Conservation (phyloP, 2,797 vertebrate species). For the Microctenopoma steveboyesi region DNA sequence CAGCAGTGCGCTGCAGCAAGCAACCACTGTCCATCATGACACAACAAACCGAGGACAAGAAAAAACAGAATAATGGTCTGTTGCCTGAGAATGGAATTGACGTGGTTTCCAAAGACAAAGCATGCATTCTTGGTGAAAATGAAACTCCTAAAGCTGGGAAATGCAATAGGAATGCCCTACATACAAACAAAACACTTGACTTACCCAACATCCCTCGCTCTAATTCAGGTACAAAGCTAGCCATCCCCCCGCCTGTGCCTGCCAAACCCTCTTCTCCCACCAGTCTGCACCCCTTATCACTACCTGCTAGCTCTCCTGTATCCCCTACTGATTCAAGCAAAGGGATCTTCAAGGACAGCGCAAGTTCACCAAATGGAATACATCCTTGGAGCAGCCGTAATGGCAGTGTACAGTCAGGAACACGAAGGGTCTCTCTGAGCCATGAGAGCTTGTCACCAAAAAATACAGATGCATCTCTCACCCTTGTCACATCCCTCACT, state of each 20-base stretch:
- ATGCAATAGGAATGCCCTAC: slow-evolving; percentile 39
- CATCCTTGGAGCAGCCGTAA: slow-evolving; percentile 82
- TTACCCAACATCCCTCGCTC: slow-evolving; percentile 56
- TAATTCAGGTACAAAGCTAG: slow-evolving; percentile 72
- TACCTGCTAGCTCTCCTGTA: slow-evolving; percentile 76
- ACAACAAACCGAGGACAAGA: slow-evolving; percentile 47
- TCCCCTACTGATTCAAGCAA: slow-evolving; percentile 76
- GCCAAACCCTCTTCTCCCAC: slow-evolving; percentile 73
- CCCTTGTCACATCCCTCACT: slow-evolving; percentile 75
- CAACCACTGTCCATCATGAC: slow-evolving; percentile 37
- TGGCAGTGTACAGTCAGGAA: slow-evolving; percentile 73
- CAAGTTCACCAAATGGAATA: slow-evolving; percentile 75
- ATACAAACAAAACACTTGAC: slow-evolving; percentile 47
- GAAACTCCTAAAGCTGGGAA: slow-evolving; percentile 37
- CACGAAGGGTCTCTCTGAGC: slow-evolving; percentile 83
- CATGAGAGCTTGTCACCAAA: slow-evolving; percentile 85
- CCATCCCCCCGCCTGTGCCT: slow-evolving; percentile 74
- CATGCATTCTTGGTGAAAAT: slow-evolving; percentile 38
- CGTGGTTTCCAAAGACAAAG: slow-evolving; percentile 57
- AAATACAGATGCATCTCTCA: slow-evolving; percentile 75
- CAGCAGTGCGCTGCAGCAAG: slow-evolving; percentile 78
- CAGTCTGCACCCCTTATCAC: slow-evolving; percentile 69
- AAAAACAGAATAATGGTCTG: slow-evolving; percentile 57
- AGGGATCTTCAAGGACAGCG: slow-evolving; percentile 67
- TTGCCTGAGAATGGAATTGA: slow-evolving; percentile 44